Conservation (phyloP, 2,888 invertebrate genomes). For the Yponomeuta evonymella region DNA sequence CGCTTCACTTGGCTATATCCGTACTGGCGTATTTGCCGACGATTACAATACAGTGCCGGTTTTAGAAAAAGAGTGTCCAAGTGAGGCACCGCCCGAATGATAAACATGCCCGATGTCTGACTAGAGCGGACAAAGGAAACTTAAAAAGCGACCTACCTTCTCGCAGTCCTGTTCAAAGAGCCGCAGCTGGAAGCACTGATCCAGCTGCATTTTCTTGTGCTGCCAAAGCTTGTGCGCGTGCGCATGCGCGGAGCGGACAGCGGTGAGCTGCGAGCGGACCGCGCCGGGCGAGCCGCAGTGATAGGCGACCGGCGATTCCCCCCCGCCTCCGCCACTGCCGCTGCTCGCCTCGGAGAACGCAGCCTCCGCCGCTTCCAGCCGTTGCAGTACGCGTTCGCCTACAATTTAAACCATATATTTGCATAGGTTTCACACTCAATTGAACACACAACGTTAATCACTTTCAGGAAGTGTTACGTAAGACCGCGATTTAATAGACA, state of each 20-base stretch:
- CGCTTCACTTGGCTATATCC: too few species aligned
- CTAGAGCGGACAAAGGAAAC: neutral
- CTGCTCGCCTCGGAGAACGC: slow-evolving; percentile 79
- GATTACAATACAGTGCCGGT: too few species aligned
- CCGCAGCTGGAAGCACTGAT: slow-evolving; percentile 96
- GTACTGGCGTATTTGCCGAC: too few species aligned
- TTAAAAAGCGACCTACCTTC: slow-evolving; percentile 75
- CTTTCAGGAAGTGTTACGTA: neutral
- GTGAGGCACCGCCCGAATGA: too few species aligned
- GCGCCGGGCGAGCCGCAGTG: slow-evolving; percentile 82
- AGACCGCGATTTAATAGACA: neutral
- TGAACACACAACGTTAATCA: neutral
- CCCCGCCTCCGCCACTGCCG: slow-evolving; percentile 74
- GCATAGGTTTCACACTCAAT: neutral
- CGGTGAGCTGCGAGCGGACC: slow-evolving; percentile 88
- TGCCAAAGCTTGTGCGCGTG: slow-evolving; percentile 96
- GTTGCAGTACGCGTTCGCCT: slow-evolving; percentile 84
- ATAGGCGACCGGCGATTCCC: slow-evolving; percentile 82
- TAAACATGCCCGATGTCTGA: too few species aligned
- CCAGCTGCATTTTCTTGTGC: slow-evolving; percentile 93
- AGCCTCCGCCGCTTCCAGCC: slow-evolving; percentile 72
- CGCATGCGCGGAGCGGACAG: slow-evolving; percentile 92
- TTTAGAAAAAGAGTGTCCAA: too few species aligned
- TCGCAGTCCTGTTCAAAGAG: slow-evolving; percentile 98
- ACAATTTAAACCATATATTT: slow-evolving; percentile 20